Conservation (phyloP, 2,113 vertebrate genomes). For the Dermatemys mawii region DNA sequence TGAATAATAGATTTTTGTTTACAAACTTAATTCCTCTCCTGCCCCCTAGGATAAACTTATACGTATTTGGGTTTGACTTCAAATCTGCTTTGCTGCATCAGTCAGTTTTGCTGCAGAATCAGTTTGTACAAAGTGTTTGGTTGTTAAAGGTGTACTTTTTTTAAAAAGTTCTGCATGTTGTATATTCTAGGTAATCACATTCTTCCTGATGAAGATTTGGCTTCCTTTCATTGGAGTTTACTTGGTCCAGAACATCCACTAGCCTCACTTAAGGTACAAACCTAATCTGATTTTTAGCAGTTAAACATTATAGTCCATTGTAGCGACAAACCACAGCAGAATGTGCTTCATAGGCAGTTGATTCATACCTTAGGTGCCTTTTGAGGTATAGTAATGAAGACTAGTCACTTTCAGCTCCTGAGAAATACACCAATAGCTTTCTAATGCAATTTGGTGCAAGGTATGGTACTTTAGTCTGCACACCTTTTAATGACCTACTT, state of each 20-base stretch:
- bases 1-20: not conserved
- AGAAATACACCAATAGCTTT: not conserved
- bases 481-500: not conserved
- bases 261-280: conserved; percentile 93
- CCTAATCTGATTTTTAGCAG: conserved; percentile 13
- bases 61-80: not conserved
- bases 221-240: conserved; percentile 98
- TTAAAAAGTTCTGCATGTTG: conserved; percentile 51
- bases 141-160: not conserved
- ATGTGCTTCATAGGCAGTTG: not conserved
- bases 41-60: not conserved
- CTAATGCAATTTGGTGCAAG: not conserved
- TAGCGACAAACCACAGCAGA: not conserved
- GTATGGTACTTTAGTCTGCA: not conserved
- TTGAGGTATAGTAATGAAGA: not conserved
- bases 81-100: not conserved
- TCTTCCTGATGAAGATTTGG: conserved; percentile 98
- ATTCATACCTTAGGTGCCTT: not conserved
- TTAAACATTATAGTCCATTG: conserved; percentile 12
- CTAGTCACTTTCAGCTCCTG: not conserved
- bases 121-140: not conserved
- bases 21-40: not conserved
- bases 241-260: conserved; percentile 96
- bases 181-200: conserved; percentile 94
- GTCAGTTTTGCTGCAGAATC: not conserved